Evolutionary conservation across 2,888 invertebrate genomes (phyloP).

Genomic region (Griposia aprilina): DNA sequence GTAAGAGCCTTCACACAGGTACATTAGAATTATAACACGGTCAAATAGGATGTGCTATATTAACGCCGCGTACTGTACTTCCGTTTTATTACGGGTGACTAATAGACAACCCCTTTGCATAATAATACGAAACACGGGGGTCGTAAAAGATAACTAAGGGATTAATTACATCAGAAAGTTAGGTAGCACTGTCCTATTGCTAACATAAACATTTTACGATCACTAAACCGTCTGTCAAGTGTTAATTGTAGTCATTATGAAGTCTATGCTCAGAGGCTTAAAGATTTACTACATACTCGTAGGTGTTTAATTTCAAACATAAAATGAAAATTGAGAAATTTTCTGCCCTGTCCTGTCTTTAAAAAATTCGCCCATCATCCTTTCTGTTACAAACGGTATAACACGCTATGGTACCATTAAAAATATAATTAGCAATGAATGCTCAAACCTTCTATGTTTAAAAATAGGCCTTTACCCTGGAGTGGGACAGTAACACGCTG

Average conservation of each 20-base stretch:
- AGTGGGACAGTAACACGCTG: background rate
- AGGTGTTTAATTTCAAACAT: background rate
- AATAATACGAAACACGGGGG: conserved; percentile 16
- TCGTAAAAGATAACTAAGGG: conserved; percentile 49
- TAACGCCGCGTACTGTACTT: conserved; percentile 8
- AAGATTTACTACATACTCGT: conserved; percentile 4
- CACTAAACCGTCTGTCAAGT: conserved; percentile 40
- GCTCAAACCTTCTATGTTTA: background rate
- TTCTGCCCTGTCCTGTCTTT: no score
- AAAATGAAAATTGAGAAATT: background rate
- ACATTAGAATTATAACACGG: background rate
- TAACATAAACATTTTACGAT: conserved; percentile 47
- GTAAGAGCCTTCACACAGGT: no score
- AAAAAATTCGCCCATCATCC: no score
- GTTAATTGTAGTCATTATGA: conserved; percentile 17
- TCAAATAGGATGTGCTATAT: background rate
- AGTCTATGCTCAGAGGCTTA: background rate
- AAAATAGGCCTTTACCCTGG: background rate
- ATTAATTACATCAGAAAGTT: conserved; percentile 41
- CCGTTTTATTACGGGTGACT: conserved; percentile 34
- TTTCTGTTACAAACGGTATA: background rate
- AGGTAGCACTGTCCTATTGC: conserved; percentile 10
- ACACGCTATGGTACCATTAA: background rate
- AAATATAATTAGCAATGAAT: background rate
- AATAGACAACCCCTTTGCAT: conserved; percentile 30